These are phyloP conservation scores for Yoshiicerus persimilis DNA, from an alignment of 1,140 invertebrate species.

Conservation along the genomic window DNA sequence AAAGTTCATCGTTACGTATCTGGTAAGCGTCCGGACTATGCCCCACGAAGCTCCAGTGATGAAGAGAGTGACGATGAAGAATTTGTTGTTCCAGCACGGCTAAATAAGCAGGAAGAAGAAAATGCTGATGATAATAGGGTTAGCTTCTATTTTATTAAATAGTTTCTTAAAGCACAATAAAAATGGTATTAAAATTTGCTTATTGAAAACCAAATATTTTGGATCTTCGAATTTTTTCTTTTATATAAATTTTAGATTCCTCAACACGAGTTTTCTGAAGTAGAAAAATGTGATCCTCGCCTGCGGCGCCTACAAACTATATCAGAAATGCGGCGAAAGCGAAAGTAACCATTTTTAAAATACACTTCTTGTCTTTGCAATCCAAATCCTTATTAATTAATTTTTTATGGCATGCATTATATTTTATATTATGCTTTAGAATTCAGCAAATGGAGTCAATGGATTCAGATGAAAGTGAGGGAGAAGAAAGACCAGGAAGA, in stretches of 20 bases:
- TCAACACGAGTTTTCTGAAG: conserved; percentile 54
- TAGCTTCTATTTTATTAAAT: background rate
- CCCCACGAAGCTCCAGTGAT: conserved; percentile 73
- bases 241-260: background rate
- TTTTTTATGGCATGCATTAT: background rate
- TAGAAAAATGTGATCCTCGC: conserved; percentile 71
- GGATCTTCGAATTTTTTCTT: background rate
- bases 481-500: conserved; percentile 54
- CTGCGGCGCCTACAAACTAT: conserved; percentile 62
- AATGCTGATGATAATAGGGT: conserved; percentile 44
- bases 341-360: conserved; percentile 58
- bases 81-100: conserved; percentile 66
- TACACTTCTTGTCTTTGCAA: conserved; percentile 56
- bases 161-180: too few species aligned
- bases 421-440: conserved; percentile 52
- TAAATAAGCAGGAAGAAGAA: conserved; percentile 47
- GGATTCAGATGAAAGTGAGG: conserved; percentile 62
- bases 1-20: conserved; percentile 92
- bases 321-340: conserved; percentile 52
- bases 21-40: conserved; percentile 91
- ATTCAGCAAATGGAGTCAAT: conserved; percentile 73
- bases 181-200: too few species aligned
- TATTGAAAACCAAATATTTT: background rate
- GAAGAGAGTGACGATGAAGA: conserved; percentile 84
- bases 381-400: conserved; percentile 52